Conservation (phyloP, 2,888 invertebrate species). For the Ichneumoninae sp. region DNA sequence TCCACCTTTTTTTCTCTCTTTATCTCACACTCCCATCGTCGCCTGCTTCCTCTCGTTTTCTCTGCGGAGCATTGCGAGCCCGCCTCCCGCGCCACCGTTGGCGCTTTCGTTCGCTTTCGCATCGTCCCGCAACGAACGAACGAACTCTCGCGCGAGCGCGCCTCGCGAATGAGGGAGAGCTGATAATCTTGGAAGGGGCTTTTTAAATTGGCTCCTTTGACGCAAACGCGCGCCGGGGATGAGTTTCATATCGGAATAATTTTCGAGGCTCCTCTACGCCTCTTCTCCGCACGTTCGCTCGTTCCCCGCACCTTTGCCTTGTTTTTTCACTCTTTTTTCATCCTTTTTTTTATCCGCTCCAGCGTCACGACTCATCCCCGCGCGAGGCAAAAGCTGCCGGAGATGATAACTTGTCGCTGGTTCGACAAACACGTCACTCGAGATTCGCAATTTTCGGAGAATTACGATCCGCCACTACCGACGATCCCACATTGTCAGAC, state of each 20-base stretch:
- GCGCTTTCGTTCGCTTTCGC: constrained; percentile 35
- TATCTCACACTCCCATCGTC: constrained; percentile 37
- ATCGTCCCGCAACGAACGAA: constrained; percentile 52
- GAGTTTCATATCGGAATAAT: constrained; percentile 84
- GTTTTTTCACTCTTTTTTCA: constrained; percentile 27
- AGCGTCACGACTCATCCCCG: constrained; percentile 28
- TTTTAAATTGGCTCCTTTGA: constrained; percentile 85
- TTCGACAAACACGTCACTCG: background rate
- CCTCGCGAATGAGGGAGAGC: constrained; percentile 66
- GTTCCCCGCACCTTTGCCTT: constrained; percentile 34
- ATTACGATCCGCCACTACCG: background rate
- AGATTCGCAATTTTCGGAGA: background rate
- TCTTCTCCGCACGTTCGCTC: constrained; percentile 38
- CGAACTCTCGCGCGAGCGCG: constrained; percentile 66
- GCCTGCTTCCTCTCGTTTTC: constrained; percentile 51
- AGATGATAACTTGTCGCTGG: background rate
- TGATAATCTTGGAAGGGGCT: constrained; percentile 83
- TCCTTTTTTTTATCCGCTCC: constrained; percentile 8
- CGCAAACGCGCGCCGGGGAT: constrained; percentile 79
- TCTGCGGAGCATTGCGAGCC: constrained; percentile 39
- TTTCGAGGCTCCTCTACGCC: constrained; percentile 73
- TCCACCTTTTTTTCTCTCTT: constrained; percentile 57
- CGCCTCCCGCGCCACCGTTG: constrained; percentile 55
- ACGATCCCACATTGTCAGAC: background rate
- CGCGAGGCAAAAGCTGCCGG: constrained; percentile 17